Conservation (phyloP, 2,888 invertebrate species). For the Lasioglossum zephyrum region DNA sequence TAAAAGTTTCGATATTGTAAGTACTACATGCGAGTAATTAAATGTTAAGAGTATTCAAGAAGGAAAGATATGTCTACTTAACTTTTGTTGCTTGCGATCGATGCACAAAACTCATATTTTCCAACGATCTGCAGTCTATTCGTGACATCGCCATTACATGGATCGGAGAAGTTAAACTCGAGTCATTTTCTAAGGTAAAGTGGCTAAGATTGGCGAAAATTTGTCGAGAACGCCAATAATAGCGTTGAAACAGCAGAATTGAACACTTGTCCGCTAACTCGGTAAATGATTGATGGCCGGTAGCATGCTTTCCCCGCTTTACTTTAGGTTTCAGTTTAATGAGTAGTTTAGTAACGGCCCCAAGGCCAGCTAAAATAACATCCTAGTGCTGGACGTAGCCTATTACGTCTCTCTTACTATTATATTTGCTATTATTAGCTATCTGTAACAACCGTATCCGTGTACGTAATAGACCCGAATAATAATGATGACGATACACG, state of each 20-base stretch:
- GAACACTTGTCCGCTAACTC: not conserved
- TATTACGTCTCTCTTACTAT: not conserved
- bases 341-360: not conserved
- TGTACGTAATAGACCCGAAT: not conserved
- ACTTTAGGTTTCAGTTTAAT: not conserved
- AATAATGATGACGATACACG: not conserved
- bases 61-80: not conserved
- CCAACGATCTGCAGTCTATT: not conserved
- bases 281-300: not conserved
- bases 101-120: not conserved
- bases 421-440: not conserved
- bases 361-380: conserved; percentile 4
- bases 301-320: not conserved
- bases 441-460: not conserved
- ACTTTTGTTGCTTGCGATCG: not conserved
- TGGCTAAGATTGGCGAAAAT: not conserved
- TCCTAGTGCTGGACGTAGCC: not conserved
- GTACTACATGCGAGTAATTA: too few relatives aligned
- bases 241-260: not conserved
- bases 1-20: too few relatives aligned
- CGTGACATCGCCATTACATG: not conserved
- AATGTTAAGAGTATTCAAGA: too few relatives aligned
- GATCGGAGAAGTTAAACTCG: not conserved
- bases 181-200: not conserved
- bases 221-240: not conserved